Percentiles rank a stretch among this genome's conserved stretches.
Evolutionary conservation across 1,140 invertebrate species (phyloP).

Genomic region (Carposina sasakii): DNA sequence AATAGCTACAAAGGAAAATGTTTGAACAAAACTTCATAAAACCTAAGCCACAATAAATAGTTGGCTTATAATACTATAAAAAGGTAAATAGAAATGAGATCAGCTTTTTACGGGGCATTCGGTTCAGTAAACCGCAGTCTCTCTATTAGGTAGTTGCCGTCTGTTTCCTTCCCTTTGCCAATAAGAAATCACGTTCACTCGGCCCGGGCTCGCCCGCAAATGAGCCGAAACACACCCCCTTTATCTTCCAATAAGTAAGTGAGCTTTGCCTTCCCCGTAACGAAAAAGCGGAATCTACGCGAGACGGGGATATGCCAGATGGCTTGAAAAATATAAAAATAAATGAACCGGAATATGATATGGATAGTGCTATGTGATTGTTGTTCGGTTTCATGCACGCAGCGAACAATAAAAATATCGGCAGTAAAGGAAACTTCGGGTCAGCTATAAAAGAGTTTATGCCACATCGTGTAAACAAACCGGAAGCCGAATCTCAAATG

Average conservation of each 20-base stretch:
- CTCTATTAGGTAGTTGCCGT: slow-evolving; percentile 34
- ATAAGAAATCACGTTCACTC: slow-evolving; percentile 60
- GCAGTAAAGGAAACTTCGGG: slow-evolving; percentile 31
- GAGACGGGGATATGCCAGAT: slow-evolving; percentile 40
- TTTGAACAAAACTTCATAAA: too few species aligned
- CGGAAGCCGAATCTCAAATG: slow-evolving; percentile 17
- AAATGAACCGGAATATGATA: slow-evolving; percentile 54
- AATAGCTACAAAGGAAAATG: too few species aligned
- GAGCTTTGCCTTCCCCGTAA: slow-evolving; percentile 38
- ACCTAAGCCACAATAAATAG: too few species aligned
- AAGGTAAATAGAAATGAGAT: slow-evolving; percentile 26
- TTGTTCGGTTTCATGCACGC: slow-evolving; percentile 45
- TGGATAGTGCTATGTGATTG: slow-evolving; percentile 46
- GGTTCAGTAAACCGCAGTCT: slow-evolving; percentile 26
- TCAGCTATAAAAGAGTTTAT: slow-evolving; percentile 24
- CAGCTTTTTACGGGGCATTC: slow-evolving; percentile 16
- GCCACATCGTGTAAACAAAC: slow-evolving; percentile 29
- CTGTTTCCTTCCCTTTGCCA: slow-evolving; percentile 36
- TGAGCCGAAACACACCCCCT: slow-evolving; percentile 60
- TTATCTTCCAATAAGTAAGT: slow-evolving; percentile 63
- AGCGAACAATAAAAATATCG: slow-evolving; percentile 38
- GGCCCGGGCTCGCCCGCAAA: slow-evolving; percentile 49
- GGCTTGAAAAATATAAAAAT: slow-evolving; percentile 58
- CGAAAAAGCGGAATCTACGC: slow-evolving; percentile 30
- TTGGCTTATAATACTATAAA: slow-evolving; percentile 30